Evolutionary conservation across 2,113 vertebrate species (phyloP).

Genomic region (Diphyllodes magnificus): DNA sequence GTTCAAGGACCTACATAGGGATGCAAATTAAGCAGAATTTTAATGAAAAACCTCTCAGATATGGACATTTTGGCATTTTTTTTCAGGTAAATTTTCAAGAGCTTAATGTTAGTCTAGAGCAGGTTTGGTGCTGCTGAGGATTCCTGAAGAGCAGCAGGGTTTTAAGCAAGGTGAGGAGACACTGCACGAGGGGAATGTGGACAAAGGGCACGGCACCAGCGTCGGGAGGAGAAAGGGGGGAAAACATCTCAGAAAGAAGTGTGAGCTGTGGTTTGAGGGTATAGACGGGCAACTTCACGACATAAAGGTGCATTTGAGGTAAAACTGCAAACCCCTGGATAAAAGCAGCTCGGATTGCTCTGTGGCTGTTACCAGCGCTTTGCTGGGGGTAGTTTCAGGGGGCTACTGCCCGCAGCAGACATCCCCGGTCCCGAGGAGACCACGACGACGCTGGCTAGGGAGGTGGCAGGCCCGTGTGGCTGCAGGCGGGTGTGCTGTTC

Average conservation of each 20-base stretch:
- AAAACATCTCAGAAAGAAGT: no score
- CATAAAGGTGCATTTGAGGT: neutral
- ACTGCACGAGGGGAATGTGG: fast-evolving
- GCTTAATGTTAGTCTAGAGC: neutral
- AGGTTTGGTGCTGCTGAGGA: neutral
- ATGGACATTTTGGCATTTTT: neutral
- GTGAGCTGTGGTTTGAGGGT: neutral
- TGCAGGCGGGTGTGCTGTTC: fast-evolving
- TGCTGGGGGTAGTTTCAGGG: neutral
- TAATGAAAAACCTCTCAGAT: neutral
- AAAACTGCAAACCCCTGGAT: neutral
- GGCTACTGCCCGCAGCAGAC: neutral
- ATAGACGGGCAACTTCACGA: fast-evolving
- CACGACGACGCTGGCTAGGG: fast-evolving
- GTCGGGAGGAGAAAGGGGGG: neutral
- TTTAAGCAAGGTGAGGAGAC: neutral
- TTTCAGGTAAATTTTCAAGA: neutral
- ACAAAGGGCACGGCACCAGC: fast-evolving
- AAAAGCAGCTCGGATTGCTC: neutral
- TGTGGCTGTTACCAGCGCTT: neutral
- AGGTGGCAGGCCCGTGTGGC: fast-evolving
- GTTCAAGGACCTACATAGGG: neutral
- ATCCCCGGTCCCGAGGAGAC: neutral
- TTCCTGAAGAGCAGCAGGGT: neutral
- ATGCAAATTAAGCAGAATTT: neutral